These are phyloP conservation scores for Cheilosia vulpina DNA, from an alignment of 2,888 invertebrate species.

Conservation along the genomic window DNA sequence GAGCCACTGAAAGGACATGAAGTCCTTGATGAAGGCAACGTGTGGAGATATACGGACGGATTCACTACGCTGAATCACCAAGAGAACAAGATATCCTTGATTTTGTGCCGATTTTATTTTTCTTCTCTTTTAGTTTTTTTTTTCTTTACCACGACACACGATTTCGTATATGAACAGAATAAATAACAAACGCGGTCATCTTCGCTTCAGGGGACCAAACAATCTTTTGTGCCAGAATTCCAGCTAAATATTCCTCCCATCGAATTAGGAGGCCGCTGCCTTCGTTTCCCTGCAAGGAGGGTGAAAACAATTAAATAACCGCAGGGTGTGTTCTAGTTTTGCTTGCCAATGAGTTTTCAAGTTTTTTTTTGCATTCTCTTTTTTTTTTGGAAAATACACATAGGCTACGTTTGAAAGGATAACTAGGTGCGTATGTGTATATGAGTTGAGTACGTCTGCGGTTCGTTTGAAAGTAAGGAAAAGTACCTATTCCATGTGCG, in stretches of 20 bases:
- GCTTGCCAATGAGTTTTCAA: slow-evolving; percentile 62
- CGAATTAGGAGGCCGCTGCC: slow-evolving; percentile 63
- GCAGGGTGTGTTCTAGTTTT: slow-evolving; percentile 76
- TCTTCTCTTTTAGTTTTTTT: neutral
- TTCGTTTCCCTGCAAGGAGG: slow-evolving; percentile 40
- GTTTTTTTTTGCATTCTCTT: slow-evolving; percentile 2
- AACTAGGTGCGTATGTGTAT: slow-evolving; percentile 46
- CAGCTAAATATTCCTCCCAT: slow-evolving; percentile 59
- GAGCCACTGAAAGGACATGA: slow-evolving; percentile 69
- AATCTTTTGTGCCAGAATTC: slow-evolving; percentile 61
- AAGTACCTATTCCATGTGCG: slow-evolving; percentile 31
- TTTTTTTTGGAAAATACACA: slow-evolving; percentile 40
- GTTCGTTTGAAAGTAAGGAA: slow-evolving; percentile 44
- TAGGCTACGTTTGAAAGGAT: slow-evolving; percentile 57
- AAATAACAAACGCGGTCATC: slow-evolving; percentile 74
- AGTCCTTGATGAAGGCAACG: slow-evolving; percentile 72
- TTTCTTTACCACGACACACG: slow-evolving; percentile 28
- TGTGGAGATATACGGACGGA: slow-evolving; percentile 31
- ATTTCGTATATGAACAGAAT: slow-evolving; percentile 42
- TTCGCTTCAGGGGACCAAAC: slow-evolving; percentile 70
- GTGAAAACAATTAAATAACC: slow-evolving; percentile 75
- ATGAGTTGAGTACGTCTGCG: slow-evolving; percentile 55
- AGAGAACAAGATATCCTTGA: slow-evolving; percentile 68
- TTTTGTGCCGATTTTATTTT: slow-evolving; percentile 67
- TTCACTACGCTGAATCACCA: slow-evolving; percentile 7